A percentile compares a stretch with the other conserved stretches of the same genome.
phyloP scores from a whole-genome alignment of 1,140 invertebrate species.

The Drosophila orena region DNA sequence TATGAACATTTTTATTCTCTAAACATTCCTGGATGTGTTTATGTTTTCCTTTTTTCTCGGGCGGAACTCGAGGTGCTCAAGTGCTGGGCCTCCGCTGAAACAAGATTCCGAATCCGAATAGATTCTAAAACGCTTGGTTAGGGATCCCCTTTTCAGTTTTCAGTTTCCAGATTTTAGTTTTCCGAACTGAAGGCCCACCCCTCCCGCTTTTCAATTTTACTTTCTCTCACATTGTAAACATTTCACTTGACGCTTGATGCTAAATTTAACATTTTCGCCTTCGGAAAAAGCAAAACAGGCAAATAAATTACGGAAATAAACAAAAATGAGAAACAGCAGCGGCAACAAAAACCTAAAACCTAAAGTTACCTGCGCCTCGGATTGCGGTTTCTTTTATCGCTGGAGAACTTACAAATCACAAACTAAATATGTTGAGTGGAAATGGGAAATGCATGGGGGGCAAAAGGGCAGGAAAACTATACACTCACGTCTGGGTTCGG shows the following conservation, averaged over 20 bases:
- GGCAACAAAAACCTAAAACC: constrained; percentile 14
- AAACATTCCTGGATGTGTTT: constrained; percentile 77
- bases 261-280: constrained; percentile 78
- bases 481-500: constrained; percentile 12
- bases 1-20: constrained; percentile 70
- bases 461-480: constrained; percentile 25
- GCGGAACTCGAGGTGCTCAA: constrained; percentile 42
- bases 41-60: constrained; percentile 45
- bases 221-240: constrained; percentile 82
- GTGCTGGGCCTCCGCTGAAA: constrained; percentile 36
- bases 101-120: constrained; percentile 28
- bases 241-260: constrained; percentile 77
- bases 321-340: constrained; percentile 50
- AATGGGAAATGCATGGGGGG: constrained; percentile 30
- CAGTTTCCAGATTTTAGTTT: constrained; percentile 7
- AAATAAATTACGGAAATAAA: constrained; percentile 81
- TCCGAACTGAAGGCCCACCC: constrained; percentile 3
- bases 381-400: constrained; percentile 54
- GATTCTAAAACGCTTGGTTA: constrained; percentile 68
- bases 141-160: constrained; percentile 3
- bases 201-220: constrained; percentile 63
- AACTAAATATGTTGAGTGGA: constrained; percentile 12
- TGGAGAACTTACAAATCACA: constrained; percentile 24
- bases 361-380: constrained; percentile 54
- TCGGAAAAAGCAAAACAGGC: constrained; percentile 44